Conservation (phyloP, 1,140 invertebrate genomes). For the Trinorchestia longiramus region DNA sequence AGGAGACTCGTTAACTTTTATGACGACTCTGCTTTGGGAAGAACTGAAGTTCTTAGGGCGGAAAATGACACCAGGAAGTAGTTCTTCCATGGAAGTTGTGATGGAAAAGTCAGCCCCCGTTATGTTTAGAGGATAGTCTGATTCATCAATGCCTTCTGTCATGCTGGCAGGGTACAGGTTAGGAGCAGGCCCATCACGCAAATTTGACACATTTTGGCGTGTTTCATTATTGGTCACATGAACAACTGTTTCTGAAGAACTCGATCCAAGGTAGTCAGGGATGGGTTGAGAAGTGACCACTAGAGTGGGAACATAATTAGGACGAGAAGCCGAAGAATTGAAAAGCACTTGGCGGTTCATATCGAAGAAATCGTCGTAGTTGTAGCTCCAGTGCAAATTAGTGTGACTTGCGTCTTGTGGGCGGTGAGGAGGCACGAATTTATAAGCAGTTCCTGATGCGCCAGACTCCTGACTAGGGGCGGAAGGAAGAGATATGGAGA, state of each 20-base stretch:
- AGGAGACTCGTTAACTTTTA: slow-evolving; percentile 31
- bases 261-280: not conserved
- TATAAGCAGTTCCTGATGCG: not conserved
- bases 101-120: not conserved
- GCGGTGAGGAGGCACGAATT: not conserved
- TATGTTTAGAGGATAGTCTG: not conserved
- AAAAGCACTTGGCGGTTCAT: not conserved
- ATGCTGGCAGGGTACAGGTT: slow-evolving; percentile 35
- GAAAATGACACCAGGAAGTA: not conserved
- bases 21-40: not conserved
- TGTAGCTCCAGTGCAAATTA: slow-evolving; percentile 38
- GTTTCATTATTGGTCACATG: not conserved
- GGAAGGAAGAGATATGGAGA: slow-evolving; percentile 33
- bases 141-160: slow-evolving; percentile 10
- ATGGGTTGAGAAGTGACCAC: slow-evolving; percentile 13
- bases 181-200: slow-evolving; percentile 10
- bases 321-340: not conserved
- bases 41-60: slow-evolving; percentile 5
- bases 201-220: not conserved
- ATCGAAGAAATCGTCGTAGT: slow-evolving; percentile 35
- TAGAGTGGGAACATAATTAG: not conserved
- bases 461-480: not conserved
- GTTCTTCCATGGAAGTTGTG: not conserved
- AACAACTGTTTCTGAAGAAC: not conserved
- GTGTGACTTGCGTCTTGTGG: not conserved